Conservation (phyloP, 1,140 invertebrate genomes). For the Nephila pilipes region DNA sequence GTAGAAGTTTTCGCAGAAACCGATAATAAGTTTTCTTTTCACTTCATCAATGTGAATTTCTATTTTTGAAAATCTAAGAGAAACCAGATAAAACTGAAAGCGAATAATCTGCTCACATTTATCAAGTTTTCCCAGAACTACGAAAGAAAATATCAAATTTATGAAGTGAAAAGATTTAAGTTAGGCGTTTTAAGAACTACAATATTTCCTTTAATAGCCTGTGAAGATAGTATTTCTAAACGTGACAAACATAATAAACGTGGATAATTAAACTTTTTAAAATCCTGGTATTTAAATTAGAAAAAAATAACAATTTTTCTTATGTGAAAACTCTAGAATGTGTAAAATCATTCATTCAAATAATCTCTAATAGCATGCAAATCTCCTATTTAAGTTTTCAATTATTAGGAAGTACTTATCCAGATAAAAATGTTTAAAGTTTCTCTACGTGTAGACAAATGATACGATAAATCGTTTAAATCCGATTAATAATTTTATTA, state of each 20-base stretch:
- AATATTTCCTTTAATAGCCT: neutral
- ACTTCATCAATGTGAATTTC: too few species aligned
- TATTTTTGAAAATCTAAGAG: too few species aligned
- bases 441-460: too few species aligned
- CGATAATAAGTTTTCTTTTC: too few species aligned
- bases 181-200: neutral
- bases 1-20: too few species aligned
- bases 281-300: neutral
- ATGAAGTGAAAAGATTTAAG: neutral
- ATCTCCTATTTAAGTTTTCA: neutral
- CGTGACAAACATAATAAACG: neutral
- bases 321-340: neutral
- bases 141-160: neutral
- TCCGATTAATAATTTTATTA: too few species aligned
- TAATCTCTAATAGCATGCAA: constrained; percentile 1
- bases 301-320: neutral
- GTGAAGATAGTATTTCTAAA: neutral
- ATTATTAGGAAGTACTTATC: neutral
- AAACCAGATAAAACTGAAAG: too few species aligned
- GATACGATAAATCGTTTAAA: too few species aligned
- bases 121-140: neutral
- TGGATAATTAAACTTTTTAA: neutral
- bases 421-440: too few species aligned
- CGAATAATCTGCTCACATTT: neutral
- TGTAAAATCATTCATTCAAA: neutral